These are phyloP conservation scores for Cacoxenus indagator DNA, from an alignment of 2,888 invertebrate genomes.

Conservation along the genomic window DNA sequence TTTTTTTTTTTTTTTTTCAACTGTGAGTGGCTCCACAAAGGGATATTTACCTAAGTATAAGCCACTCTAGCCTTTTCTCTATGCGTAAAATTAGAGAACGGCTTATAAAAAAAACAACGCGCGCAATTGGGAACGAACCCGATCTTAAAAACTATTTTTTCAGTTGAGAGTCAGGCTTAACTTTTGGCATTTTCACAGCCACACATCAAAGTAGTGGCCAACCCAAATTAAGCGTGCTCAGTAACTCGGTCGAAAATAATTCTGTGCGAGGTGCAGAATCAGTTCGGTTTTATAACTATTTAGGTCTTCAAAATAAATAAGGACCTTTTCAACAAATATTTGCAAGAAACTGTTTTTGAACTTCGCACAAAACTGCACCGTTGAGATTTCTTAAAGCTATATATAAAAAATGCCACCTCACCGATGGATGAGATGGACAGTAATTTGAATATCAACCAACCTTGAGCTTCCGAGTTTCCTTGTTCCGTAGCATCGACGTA, in stretches of 20 bases:
- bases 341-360: constrained; percentile 16
- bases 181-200: constrained; percentile 35
- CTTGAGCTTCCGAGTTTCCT: constrained; percentile 71
- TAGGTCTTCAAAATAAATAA: not conserved
- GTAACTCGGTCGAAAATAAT: constrained; percentile 20
- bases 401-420: too few species aligned
- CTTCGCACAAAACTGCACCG: constrained; percentile 36
- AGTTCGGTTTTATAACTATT: not conserved
- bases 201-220: constrained; percentile 23
- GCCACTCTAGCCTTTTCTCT: not conserved
- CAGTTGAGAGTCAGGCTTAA: constrained; percentile 41
- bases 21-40: not conserved
- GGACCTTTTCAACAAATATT: not conserved
- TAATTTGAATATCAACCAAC: constrained; percentile 62
- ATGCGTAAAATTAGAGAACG: constrained; percentile 44
- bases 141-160: constrained; percentile 25
- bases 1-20: constrained; percentile 7
- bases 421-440: constrained; percentile 32
- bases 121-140: not conserved
- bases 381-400: not conserved
- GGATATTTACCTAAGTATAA: not conserved
- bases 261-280: constrained; percentile 34
- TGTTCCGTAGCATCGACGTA: constrained; percentile 70
- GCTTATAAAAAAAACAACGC: constrained; percentile 1
- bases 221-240: constrained; percentile 46